These are phyloP conservation scores for Hippocampus guttulatus DNA, from an alignment of 2,113 vertebrate genomes.

Conservation along the genomic window DNA sequence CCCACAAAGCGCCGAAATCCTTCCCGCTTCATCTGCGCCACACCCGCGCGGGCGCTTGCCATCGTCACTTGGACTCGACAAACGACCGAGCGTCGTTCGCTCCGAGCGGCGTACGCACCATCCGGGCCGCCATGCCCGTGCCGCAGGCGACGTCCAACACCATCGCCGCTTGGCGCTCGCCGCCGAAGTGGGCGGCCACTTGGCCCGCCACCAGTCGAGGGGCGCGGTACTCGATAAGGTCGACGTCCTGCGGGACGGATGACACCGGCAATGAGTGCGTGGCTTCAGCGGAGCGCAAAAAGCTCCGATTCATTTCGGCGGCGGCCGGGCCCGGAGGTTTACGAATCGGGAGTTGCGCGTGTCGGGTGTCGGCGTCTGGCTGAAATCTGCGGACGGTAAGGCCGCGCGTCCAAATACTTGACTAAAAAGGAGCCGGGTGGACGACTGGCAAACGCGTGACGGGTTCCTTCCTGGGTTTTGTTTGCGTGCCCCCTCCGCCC, in stretches of 20 bases:
- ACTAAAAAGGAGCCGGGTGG: too few relatives aligned
- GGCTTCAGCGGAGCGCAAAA: too few relatives aligned
- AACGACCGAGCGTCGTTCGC: background rate
- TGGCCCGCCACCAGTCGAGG: slow-evolving; percentile 74
- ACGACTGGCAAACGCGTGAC: too few relatives aligned
- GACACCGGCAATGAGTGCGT: background rate
- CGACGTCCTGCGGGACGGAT: slow-evolving; percentile 72
- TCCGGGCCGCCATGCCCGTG: slow-evolving; percentile 79
- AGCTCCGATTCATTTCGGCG: too few relatives aligned
- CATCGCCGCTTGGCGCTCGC: slow-evolving; percentile 46
- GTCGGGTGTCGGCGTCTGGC: too few relatives aligned
- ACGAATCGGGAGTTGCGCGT: too few relatives aligned
- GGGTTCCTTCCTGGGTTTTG: too few relatives aligned
- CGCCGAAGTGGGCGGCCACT: slow-evolving; percentile 66
- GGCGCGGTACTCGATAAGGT: slow-evolving; percentile 76
- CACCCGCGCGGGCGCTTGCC: background rate
- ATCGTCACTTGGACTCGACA: too few relatives aligned
- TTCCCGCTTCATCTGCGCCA: slow-evolving; percentile 72
- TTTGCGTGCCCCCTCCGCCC: too few relatives aligned
- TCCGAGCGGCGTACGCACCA: slow-evolving; percentile 63
- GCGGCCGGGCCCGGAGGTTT: too few relatives aligned
- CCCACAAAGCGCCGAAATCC: slow-evolving; percentile 82
- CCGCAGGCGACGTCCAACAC: slow-evolving; percentile 89
- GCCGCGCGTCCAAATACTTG: too few relatives aligned
- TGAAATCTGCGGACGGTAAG: too few relatives aligned